Conservation (phyloP, 2,888 invertebrate genomes). For the Adineta ricciae region DNA sequence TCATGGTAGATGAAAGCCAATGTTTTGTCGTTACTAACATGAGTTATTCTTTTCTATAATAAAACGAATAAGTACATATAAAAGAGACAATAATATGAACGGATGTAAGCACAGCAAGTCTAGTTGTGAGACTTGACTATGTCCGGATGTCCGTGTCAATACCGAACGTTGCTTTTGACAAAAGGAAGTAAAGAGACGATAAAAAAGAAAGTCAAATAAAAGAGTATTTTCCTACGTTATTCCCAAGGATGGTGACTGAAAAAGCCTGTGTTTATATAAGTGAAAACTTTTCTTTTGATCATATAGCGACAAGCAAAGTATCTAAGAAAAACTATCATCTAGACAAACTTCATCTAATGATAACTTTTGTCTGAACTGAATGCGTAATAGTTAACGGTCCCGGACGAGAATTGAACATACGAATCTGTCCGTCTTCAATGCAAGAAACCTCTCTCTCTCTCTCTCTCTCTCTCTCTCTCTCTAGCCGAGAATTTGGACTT, state of each 20-base stretch:
- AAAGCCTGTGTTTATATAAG: neutral
- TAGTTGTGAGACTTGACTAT: neutral
- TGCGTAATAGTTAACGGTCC: too few relatives aligned
- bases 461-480: neutral
- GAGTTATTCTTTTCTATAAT: neutral
- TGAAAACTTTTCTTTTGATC: neutral
- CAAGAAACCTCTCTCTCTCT: neutral
- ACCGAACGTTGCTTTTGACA: neutral
- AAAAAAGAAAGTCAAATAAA: neutral
- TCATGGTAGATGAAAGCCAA: neutral
- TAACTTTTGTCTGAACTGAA: neutral
- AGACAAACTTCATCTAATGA: neutral
- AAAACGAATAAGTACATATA: neutral
- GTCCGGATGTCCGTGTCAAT: conserved; percentile 9
- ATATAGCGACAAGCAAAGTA: neutral
- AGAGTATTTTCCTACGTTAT: neutral
- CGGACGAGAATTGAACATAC: neutral
- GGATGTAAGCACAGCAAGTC: neutral
- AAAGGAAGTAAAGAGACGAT: neutral
- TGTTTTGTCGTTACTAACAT: neutral
- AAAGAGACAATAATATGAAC: neutral
- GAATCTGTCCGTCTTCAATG: neutral
- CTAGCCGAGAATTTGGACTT: neutral
- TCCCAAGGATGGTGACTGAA: neutral
- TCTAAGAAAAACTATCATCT: neutral